Evolutionary conservation across 2,797 vertebrate genomes (phyloP).

Genomic region (Etheostoma nigrum): DNA sequence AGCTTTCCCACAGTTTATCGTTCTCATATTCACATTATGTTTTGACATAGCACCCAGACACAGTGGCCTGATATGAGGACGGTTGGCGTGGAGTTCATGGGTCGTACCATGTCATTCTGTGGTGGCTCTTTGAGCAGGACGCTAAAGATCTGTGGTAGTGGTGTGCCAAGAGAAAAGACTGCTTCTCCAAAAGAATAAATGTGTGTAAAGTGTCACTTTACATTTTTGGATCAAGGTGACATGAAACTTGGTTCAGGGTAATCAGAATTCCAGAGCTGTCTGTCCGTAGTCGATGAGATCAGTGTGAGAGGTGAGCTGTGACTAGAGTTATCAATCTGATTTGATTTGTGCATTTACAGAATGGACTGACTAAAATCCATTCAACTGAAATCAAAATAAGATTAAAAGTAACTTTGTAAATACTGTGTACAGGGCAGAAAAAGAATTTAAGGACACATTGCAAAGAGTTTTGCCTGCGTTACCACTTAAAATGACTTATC

Average conservation of each 20-base stretch:
- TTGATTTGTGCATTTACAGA: neutral
- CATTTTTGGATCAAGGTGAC: slow-evolving; percentile 8
- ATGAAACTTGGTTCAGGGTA: neutral
- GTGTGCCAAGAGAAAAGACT: neutral
- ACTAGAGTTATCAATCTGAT: neutral
- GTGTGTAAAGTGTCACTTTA: slow-evolving; percentile 4
- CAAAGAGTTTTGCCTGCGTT: neutral
- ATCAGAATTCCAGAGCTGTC: slow-evolving; percentile 21
- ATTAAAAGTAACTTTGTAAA: neutral
- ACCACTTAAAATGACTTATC: no score
- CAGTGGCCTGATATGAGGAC: neutral
- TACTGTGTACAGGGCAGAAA: neutral
- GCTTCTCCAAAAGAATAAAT: slow-evolving; percentile 15
- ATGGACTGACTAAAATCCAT: neutral
- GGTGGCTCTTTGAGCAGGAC: slow-evolving; percentile 17
- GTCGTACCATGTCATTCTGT: slow-evolving; percentile 8
- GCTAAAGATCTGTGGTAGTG: neutral
- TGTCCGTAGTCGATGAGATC: neutral
- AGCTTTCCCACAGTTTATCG: slow-evolving; percentile 6
- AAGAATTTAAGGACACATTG: neutral
- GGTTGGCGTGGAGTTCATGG: slow-evolving; percentile 15
- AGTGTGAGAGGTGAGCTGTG: neutral
- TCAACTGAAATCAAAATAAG: neutral
- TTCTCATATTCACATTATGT: neutral
- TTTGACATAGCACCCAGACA: neutral